Conservation (phyloP, 2,113 vertebrate species). For the Megaleporinus macrocephalus region DNA sequence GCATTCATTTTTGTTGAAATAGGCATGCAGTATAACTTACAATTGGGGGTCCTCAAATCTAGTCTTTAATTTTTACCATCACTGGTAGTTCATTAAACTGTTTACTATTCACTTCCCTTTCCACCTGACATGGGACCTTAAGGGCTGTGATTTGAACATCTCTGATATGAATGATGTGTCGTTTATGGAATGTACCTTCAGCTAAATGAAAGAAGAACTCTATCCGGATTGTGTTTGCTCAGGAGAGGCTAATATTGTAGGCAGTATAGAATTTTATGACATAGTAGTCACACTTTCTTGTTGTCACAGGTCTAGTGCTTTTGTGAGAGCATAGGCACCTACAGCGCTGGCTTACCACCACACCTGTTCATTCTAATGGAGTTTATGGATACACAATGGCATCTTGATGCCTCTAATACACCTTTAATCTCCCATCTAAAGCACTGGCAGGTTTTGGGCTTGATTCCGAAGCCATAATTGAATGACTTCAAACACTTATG, state of each 20-base stretch:
- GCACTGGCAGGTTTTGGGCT: background rate
- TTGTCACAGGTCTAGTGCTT: background rate
- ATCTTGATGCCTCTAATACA: slow-evolving; percentile 10
- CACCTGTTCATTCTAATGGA: background rate
- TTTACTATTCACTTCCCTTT: too few species aligned
- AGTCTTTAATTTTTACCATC: too few species aligned
- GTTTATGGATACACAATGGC: background rate
- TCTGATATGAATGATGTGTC: background rate
- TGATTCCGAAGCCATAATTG: slow-evolving; percentile 10
- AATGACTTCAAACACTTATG: slow-evolving; percentile 15
- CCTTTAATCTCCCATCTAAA: slow-evolving; percentile 2
- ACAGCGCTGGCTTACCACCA: background rate
- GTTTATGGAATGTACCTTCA: background rate
- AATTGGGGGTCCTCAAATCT: too few species aligned
- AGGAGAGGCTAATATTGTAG: background rate
- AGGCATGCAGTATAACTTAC: too few species aligned
- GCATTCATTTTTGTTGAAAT: too few species aligned
- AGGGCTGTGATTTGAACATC: background rate
- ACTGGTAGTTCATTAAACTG: background rate
- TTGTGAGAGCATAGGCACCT: slow-evolving; percentile 3
- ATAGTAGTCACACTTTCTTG: background rate
- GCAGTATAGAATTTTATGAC: background rate
- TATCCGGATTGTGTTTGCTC: background rate
- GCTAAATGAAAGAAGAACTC: background rate
- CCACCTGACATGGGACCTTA: background rate